Percentiles rank a stretch among this genome's conserved stretches.
Conservation (phyloP, 2,113 vertebrate species). For the Ailurus styani region DNA sequence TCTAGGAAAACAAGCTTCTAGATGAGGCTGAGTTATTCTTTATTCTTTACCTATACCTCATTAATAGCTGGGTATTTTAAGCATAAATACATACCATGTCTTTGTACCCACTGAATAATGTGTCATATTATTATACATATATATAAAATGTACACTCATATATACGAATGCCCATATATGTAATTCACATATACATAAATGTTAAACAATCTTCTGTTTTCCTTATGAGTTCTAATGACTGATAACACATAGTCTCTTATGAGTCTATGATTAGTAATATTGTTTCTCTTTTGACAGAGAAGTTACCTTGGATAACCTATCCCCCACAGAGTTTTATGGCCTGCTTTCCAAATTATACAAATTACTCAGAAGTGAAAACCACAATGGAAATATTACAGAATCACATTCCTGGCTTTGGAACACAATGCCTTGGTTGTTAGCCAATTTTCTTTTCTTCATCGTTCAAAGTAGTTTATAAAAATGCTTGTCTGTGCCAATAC, state of each 20-base stretch:
- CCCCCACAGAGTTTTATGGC: slow-evolving; percentile 78
- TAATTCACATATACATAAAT: background rate
- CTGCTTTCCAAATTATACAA: slow-evolving; percentile 84
- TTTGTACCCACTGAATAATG: slow-evolving; percentile 28
- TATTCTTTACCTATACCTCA: slow-evolving; percentile 35
- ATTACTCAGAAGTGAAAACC: slow-evolving; percentile 83
- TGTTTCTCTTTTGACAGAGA: slow-evolving; percentile 68
- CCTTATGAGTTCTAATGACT: slow-evolving; percentile 52
- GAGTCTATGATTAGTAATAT: slow-evolving; percentile 70
- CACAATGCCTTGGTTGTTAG: slow-evolving; percentile 71
- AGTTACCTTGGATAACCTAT: slow-evolving; percentile 85
- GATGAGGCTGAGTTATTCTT: slow-evolving; percentile 50
- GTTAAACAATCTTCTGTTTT: slow-evolving; percentile 41
- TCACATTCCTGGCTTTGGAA: slow-evolving; percentile 80
- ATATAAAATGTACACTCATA: background rate
- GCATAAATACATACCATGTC: slow-evolving; percentile 46
- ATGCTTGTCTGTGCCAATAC: slow-evolving; percentile 66
- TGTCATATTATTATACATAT: background rate
- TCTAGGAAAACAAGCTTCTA: slow-evolving; percentile 52
- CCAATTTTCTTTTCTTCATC: slow-evolving; percentile 77
- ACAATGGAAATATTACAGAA: slow-evolving; percentile 80
- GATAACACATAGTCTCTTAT: slow-evolving; percentile 59
- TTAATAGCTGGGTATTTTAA: slow-evolving; percentile 71
- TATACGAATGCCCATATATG: background rate
- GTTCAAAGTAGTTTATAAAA: slow-evolving; percentile 75